Conservation (phyloP, 1,140 invertebrate species). For the Gryllus bimaculatus region DNA sequence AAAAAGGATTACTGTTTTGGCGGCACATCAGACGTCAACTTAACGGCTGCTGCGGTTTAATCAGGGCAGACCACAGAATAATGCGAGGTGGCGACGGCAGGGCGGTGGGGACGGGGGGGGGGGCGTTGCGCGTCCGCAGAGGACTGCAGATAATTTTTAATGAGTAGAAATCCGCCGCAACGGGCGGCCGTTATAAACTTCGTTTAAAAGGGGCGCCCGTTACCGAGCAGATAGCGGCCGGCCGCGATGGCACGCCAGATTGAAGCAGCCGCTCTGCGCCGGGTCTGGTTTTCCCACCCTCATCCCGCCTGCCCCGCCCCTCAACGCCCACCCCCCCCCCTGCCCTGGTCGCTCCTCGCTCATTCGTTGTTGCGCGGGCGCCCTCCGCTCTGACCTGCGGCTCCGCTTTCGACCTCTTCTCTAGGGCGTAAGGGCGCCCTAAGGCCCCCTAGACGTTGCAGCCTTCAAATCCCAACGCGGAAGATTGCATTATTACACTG, state of each 20-base stretch:
- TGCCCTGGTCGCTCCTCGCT: background rate
- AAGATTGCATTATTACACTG: no score
- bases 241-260: background rate
- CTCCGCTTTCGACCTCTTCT: no score
- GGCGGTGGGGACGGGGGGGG: no score
- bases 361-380: background rate
- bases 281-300: background rate
- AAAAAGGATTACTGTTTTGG: constrained; percentile 5
- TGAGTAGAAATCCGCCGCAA: background rate
- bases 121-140: background rate
- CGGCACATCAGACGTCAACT: background rate
- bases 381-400: no score
- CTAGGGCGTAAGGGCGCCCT: no score
- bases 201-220: background rate
- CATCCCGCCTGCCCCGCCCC: background rate
- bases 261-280: background rate
- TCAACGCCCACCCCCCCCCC: background rate
- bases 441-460: no score
- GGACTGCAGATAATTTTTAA: constrained; percentile 4
- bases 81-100: background rate
- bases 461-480: no score
- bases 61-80: background rate
- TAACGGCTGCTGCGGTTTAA: constrained; percentile 3
- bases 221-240: background rate
- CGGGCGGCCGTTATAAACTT: constrained; percentile 2